Conservation (phyloP, 1,140 invertebrate species). For the Temnothorax nylanderi region DNA sequence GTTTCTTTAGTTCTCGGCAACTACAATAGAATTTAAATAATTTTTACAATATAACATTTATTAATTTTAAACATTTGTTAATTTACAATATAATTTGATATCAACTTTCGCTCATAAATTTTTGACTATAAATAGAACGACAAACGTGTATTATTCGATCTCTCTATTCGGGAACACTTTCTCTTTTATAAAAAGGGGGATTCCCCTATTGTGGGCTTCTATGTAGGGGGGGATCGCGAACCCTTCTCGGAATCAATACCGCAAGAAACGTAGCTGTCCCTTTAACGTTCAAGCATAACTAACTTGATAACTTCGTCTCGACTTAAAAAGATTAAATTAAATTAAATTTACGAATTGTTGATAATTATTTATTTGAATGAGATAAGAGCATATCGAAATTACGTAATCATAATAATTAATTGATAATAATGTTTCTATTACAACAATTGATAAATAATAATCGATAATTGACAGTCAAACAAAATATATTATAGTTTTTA, state of each 20-base stretch:
- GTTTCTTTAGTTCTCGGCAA: background rate
- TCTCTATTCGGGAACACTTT: conserved; percentile 12
- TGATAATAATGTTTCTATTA: background rate
- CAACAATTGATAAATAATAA: background rate
- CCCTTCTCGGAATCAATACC: conserved; percentile 44
- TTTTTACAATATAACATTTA: background rate
- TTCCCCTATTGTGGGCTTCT: background rate
- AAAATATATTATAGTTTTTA: background rate
- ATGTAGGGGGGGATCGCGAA: background rate
- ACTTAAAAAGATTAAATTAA: conserved; percentile 6
- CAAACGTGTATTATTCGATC: background rate
- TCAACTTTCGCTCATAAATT: background rate
- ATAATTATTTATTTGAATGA: background rate
- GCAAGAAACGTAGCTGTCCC: conserved; percentile 7
- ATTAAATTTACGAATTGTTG: background rate
- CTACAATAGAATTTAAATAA: no score
- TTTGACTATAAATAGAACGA: background rate
- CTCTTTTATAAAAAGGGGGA: background rate
- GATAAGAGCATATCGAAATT: background rate
- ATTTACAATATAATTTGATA: background rate
- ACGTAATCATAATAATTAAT: background rate
- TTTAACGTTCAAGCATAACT: background rate
- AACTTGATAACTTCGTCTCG: background rate
- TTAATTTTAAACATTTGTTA: background rate
- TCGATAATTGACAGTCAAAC: background rate